A percentile compares a stretch with the other conserved stretches of the same genome.
phyloP scores from a whole-genome alignment of 2,797 vertebrate species.

The Halcyon chelicuti region DNA sequence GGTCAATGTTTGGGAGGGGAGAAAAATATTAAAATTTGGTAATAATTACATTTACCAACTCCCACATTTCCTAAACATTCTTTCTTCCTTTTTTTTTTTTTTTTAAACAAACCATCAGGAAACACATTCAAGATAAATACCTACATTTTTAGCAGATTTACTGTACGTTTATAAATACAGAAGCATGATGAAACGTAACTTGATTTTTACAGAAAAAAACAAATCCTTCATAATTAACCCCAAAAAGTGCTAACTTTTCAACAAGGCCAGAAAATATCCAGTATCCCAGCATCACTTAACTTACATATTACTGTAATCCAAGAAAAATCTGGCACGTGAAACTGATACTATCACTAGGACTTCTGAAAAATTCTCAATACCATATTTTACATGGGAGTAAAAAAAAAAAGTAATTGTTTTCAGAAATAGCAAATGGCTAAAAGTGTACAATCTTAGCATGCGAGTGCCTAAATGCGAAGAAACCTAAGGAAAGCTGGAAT shows the following conservation, averaged over 20 bases:
- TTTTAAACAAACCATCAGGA: constrained; percentile 59
- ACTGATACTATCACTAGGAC: constrained; percentile 21
- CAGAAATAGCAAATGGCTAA: constrained; percentile 19
- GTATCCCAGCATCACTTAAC: constrained; percentile 53
- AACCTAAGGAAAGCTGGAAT: constrained; percentile 56
- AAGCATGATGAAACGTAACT: constrained; percentile 72
- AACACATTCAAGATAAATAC: constrained; percentile 65
- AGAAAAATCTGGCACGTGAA: constrained; percentile 29
- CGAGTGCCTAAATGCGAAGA: constrained; percentile 39
- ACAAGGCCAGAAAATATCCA: constrained; percentile 70
- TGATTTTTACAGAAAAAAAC: constrained; percentile 53
- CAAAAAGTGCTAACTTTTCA: constrained; percentile 84
- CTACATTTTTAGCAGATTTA: constrained; percentile 63
- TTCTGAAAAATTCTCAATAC: constrained; percentile 27
- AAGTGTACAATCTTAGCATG: constrained; percentile 12
- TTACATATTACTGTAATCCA: constrained; percentile 11
- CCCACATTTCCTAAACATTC: constrained; percentile 26
- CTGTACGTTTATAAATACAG: constrained; percentile 75
- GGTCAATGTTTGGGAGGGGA: constrained; percentile 68
- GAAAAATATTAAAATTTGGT: constrained; percentile 63
- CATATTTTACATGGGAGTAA: neutral
- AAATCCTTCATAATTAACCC: constrained; percentile 63
- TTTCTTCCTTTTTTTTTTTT: neutral
- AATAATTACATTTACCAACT: constrained; percentile 65
- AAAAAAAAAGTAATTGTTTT: neutral